Percentiles rank a stretch among this genome's conserved stretches.
phyloP scores from a whole-genome alignment of 2,888 invertebrate genomes.

The Drosophila nigritarsus region DNA sequence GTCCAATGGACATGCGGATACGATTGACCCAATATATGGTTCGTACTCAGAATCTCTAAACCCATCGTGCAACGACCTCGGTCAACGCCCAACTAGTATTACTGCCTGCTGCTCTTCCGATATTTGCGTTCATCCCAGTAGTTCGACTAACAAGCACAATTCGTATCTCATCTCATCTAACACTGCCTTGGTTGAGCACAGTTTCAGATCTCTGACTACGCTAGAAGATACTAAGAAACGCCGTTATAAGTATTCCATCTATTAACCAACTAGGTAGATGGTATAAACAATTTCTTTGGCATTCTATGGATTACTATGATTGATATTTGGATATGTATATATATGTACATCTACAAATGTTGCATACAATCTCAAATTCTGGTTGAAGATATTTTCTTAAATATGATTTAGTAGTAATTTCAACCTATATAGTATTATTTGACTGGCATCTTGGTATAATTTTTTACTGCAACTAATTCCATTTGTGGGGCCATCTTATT shows the following conservation, averaged over 20 bases:
- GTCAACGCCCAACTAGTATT: conserved; percentile 58
- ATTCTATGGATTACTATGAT: neutral
- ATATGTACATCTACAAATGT: neutral
- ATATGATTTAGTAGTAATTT: neutral
- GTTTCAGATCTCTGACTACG: conserved; percentile 49
- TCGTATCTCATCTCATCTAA: conserved; percentile 50
- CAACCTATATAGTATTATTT: neutral
- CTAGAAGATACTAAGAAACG: conserved; percentile 65
- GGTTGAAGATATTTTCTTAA: neutral
- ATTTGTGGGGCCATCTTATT: conserved; percentile 1
- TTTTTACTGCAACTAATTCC: neutral
- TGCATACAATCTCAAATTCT: neutral
- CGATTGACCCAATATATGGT: conserved; percentile 77
- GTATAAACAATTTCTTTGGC: neutral
- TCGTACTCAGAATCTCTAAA: conserved; percentile 62
- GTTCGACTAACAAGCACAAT: conserved; percentile 63
- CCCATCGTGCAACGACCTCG: conserved; percentile 34
- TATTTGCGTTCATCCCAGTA: conserved; percentile 62
- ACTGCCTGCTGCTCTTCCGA: conserved; percentile 62
- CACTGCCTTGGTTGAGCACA: conserved; percentile 76
- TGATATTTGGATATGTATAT: neutral
- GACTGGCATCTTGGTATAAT: neutral
- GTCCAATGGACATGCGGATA: conserved; percentile 66
- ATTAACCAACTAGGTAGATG: conserved; percentile 48
- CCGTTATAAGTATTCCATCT: conserved; percentile 82